These are phyloP conservation scores for Brachypalpus laphriformis DNA, from an alignment of 2,888 invertebrate genomes.

Conservation along the genomic window DNA sequence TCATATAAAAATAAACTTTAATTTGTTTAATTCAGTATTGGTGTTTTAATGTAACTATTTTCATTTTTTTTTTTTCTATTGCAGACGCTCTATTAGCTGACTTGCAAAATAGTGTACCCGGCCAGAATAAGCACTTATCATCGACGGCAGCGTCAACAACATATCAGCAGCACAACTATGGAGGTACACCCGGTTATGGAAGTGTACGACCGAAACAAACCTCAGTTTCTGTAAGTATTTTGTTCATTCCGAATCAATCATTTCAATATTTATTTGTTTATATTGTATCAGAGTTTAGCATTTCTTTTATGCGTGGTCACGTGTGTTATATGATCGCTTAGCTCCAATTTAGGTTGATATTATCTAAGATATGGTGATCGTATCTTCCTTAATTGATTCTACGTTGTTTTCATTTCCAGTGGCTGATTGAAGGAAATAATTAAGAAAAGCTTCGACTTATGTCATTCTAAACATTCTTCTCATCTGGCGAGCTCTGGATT, in stretches of 20 bases:
- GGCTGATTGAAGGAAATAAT: too few relatives aligned
- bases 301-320: constrained; percentile 9
- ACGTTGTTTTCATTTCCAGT: not conserved
- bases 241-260: not conserved
- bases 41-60: constrained; percentile 8
- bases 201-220: constrained; percentile 89
- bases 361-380: not conserved
- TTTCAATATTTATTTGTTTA: constrained; percentile 3
- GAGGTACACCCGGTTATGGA: constrained; percentile 86
- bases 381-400: not conserved
- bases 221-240: constrained; percentile 86
- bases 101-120: constrained; percentile 96
- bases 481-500: too few relatives aligned
- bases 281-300: not conserved
- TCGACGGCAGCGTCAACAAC: constrained; percentile 78
- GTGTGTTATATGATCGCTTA: not conserved
- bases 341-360: not conserved
- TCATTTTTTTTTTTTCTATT: constrained; percentile 54
- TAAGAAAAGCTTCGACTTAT: too few relatives aligned
- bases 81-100: constrained; percentile 97
- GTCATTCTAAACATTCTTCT: too few relatives aligned
- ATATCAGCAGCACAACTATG: constrained; percentile 80
- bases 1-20: constrained; percentile 15
- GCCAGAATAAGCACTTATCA: constrained; percentile 75
- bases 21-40: not conserved